A percentile compares a stretch with the other conserved stretches of the same genome.
These are phyloP conservation scores for Hydrolagus colliei DNA, from an alignment of 2,797 vertebrate genomes.

Conservation along the genomic window DNA sequence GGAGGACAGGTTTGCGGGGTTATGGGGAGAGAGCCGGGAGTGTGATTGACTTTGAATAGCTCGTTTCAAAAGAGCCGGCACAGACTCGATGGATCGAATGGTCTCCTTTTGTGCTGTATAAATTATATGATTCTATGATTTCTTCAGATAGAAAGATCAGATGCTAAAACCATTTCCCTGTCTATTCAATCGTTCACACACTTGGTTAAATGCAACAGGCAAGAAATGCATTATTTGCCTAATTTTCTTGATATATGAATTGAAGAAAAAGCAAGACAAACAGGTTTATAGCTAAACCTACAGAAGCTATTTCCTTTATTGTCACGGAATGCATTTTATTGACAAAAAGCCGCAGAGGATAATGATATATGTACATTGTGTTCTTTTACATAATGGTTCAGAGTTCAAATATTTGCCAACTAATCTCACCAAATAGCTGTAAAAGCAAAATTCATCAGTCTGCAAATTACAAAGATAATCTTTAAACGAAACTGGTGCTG, in stretches of 20 bases:
- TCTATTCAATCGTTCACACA: not conserved
- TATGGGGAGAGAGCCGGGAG: too few relatives aligned
- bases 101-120: too few relatives aligned
- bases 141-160: too few relatives aligned
- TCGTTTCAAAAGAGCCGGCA: too few relatives aligned
- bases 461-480: slow-evolving; percentile 25
- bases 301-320: slow-evolving; percentile 27
- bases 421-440: slow-evolving; percentile 29
- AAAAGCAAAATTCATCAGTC: slow-evolving; percentile 30
- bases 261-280: slow-evolving; percentile 16
- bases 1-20: too few relatives aligned
- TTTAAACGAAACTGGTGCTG: slow-evolving; percentile 16
- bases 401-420: slow-evolving; percentile 25
- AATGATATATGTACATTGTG: slow-evolving; percentile 27
- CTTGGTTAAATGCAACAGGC: not conserved
- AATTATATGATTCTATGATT: too few relatives aligned
- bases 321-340: slow-evolving; percentile 75
- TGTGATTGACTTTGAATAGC: too few relatives aligned
- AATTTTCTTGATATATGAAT: not conserved
- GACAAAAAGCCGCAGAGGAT: slow-evolving; percentile 61
- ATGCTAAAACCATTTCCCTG: too few relatives aligned
- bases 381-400: slow-evolving; percentile 32
- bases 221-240: slow-evolving; percentile 20
- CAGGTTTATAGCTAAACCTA: slow-evolving; percentile 28
- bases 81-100: too few relatives aligned